These are phyloP conservation scores for Chaenogobius annularis DNA, from an alignment of 2,113 vertebrate genomes.

Conservation along the genomic window DNA sequence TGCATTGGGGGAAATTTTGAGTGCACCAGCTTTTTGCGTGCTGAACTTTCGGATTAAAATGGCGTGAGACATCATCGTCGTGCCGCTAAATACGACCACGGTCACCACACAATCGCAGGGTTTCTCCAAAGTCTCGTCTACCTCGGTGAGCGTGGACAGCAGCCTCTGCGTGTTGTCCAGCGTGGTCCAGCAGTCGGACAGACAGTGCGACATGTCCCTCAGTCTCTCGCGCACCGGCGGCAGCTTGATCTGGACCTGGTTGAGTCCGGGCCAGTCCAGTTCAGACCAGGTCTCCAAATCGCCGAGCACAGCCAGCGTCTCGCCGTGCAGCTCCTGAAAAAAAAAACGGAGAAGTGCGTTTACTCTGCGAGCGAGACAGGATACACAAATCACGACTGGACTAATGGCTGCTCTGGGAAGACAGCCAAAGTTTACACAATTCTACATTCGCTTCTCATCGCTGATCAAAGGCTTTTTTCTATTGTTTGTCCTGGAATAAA, in stretches of 20 bases:
- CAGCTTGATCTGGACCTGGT: slow-evolving; percentile 69
- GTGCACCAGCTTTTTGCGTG: no score
- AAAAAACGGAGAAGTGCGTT: slow-evolving; percentile 23
- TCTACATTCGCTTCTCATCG: neutral
- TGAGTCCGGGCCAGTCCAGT: slow-evolving; percentile 74
- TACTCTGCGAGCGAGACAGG: slow-evolving; percentile 7
- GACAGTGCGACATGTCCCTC: slow-evolving; percentile 77
- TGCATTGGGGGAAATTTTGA: no score
- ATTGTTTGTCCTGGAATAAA: neutral
- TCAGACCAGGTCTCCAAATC: slow-evolving; percentile 75
- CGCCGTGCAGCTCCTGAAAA: slow-evolving; percentile 74
- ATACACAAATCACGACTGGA: slow-evolving; percentile 8
- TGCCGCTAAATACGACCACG: no score
- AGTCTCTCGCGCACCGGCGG: slow-evolving; percentile 77
- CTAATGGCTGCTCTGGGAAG: slow-evolving; percentile 6
- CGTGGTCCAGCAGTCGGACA: slow-evolving; percentile 82
- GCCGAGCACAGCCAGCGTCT: slow-evolving; percentile 70
- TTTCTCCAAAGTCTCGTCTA: slow-evolving; percentile 16
- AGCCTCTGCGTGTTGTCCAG: slow-evolving; percentile 83
- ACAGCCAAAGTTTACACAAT: neutral
- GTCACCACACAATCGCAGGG: no score
- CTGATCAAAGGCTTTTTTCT: slow-evolving; percentile 7
- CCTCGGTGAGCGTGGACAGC: slow-evolving; percentile 83
- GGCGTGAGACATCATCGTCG: no score
- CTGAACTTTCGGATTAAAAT: no score